phyloP scores from a whole-genome alignment of 2,797 vertebrate species.

The Tachyglossus aculeatus region DNA sequence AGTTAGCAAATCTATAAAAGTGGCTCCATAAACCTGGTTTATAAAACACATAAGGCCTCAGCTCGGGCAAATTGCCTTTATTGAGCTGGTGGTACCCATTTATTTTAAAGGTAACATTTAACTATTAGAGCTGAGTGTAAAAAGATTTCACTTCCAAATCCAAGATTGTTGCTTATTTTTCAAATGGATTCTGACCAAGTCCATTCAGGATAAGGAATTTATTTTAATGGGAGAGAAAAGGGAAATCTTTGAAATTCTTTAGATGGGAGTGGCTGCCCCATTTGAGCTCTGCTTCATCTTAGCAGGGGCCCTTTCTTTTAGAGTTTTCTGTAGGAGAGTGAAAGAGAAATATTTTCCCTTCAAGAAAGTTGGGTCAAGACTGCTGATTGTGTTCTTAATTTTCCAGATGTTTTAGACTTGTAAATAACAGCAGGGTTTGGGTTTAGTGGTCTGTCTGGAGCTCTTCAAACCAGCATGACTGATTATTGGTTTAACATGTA shows the following conservation, averaged over 20 bases:
- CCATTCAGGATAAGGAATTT: not conserved
- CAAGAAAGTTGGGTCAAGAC: constrained; percentile 6
- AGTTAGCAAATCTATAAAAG: too few species aligned
- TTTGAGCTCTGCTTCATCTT: not conserved
- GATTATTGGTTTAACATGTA: constrained; percentile 8
- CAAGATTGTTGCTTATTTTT: constrained; percentile 21
- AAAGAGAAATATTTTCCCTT: not conserved
- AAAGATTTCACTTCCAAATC: not conserved
- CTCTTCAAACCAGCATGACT: not conserved
- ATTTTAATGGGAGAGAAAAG: not conserved
- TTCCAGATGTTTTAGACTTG: constrained; percentile 5
- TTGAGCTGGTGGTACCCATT: too few species aligned
- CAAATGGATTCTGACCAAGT: not conserved
- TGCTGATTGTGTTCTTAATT: constrained; percentile 5
- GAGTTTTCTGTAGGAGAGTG: not conserved
- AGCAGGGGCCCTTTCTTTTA: not conserved
- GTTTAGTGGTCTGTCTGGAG: not conserved
- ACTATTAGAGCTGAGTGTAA: not conserved
- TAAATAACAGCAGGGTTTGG: constrained; percentile 14
- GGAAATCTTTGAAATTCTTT: constrained; percentile 33
- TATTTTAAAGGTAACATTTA: not conserved
- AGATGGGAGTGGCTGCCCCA: constrained; percentile 32
- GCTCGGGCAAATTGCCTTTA: too few species aligned
- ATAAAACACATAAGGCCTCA: too few species aligned
- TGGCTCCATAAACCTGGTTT: too few species aligned